Conservation (phyloP, 1,140 invertebrate species). For the Penaeus indicus region DNA sequence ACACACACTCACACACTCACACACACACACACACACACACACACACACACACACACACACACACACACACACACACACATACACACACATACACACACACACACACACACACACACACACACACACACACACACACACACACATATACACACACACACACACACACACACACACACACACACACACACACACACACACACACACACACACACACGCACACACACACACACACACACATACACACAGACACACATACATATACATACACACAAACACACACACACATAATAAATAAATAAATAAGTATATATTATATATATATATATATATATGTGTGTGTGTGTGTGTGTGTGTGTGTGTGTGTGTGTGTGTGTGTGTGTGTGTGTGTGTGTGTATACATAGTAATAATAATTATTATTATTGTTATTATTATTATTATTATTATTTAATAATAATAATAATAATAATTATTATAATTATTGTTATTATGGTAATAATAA, state of each 20-base stretch:
- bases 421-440: background rate
- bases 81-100: background rate
- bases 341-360: background rate
- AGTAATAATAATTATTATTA: background rate
- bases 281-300: slow-evolving; percentile 38
- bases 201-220: background rate
- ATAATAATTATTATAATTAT: too few species aligned
- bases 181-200: too few species aligned
- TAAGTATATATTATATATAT: slow-evolving; percentile 42
- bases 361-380: slow-evolving; percentile 11
- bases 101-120: too few species aligned
- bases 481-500: slow-evolving; percentile 1
- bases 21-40: too few species aligned
- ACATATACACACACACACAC: too few species aligned
- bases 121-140: too few species aligned
- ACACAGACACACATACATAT: background rate
- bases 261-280: background rate
- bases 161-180: too few species aligned
- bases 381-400: slow-evolving; percentile 22
- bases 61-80: background rate
- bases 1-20: too few species aligned
- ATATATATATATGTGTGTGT: background rate
- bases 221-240: background rate
- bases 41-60: background rate
- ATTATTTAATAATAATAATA: too few species aligned